A percentile compares a stretch with the other conserved stretches of the same genome.
Conservation (phyloP, 1,140 invertebrate species). For the Drosophila neocordata region DNA sequence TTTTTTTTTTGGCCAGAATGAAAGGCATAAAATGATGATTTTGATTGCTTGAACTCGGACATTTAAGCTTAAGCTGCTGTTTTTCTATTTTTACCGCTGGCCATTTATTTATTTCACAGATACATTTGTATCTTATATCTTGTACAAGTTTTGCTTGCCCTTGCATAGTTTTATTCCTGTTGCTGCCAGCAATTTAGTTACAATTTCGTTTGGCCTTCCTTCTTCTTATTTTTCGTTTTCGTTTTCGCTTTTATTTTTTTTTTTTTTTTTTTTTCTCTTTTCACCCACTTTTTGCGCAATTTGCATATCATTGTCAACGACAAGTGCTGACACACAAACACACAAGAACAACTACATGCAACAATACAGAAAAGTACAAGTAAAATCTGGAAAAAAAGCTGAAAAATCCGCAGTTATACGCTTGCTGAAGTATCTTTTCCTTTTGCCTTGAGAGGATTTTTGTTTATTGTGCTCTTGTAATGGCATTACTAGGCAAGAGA, state of each 20-base stretch:
- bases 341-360: constrained; percentile 9
- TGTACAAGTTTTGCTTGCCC: constrained; percentile 49
- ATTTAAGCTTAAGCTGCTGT: constrained; percentile 39
- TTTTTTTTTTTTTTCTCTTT: constrained; percentile 2
- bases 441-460: constrained; percentile 11
- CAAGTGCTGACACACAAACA: constrained; percentile 32
- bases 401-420: constrained; percentile 8
- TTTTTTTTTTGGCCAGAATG: background rate
- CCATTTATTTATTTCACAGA: too few species aligned
- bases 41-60: constrained; percentile 13
- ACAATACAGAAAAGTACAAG: too few species aligned
- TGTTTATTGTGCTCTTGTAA: constrained; percentile 9
- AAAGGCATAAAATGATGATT: constrained; percentile 8
- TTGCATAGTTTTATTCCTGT: constrained; percentile 43
- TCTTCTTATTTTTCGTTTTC: constrained; percentile 20
- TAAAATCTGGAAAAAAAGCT: background rate
- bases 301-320: constrained; percentile 70
- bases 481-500: background rate
- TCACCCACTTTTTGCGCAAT: constrained; percentile 52
- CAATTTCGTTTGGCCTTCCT: constrained; percentile 65
- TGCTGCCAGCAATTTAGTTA: constrained; percentile 55
- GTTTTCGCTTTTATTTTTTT: constrained; percentile 24
- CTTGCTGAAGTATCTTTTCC: constrained; percentile 10
- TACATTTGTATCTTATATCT: constrained; percentile 5
- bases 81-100: constrained; percentile 12